These are phyloP conservation scores for Muricea muricata DNA, from an alignment of 92 coral and sea anemone species.

Conservation along the genomic window DNA sequence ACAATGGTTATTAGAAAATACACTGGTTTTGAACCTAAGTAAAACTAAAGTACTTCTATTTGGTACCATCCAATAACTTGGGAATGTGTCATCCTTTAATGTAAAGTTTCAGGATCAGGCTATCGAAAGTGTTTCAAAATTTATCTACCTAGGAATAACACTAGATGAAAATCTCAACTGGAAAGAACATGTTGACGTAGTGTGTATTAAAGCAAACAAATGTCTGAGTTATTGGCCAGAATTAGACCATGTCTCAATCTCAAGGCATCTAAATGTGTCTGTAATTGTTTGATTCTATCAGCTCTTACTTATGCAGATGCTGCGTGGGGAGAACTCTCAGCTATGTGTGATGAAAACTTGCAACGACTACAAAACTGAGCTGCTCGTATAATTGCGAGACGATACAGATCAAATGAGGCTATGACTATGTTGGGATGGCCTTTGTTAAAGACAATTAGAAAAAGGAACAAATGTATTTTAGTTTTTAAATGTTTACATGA, in stretches of 20 bases:
- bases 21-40: neutral
- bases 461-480: too few species aligned
- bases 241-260: neutral
- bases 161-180: neutral
- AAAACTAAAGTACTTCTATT: neutral
- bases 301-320: too few species aligned
- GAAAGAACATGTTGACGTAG: slow-evolving; percentile 1
- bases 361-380: too few species aligned
- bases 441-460: too few species aligned
- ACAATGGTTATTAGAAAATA: neutral
- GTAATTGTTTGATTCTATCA: neutral
- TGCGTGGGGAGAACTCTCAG: too few species aligned
- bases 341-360: too few species aligned
- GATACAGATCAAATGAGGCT: too few species aligned
- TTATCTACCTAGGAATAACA: neutral
- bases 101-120: neutral
- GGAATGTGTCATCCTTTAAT: too few species aligned
- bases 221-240: neutral
- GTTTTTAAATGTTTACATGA: too few species aligned
- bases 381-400: too few species aligned
- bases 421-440: too few species aligned
- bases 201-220: neutral
- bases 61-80: neutral
- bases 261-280: neutral
- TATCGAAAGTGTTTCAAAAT: neutral